Conservation (phyloP, 2,888 invertebrate species). For the Copidosoma aretas region DNA sequence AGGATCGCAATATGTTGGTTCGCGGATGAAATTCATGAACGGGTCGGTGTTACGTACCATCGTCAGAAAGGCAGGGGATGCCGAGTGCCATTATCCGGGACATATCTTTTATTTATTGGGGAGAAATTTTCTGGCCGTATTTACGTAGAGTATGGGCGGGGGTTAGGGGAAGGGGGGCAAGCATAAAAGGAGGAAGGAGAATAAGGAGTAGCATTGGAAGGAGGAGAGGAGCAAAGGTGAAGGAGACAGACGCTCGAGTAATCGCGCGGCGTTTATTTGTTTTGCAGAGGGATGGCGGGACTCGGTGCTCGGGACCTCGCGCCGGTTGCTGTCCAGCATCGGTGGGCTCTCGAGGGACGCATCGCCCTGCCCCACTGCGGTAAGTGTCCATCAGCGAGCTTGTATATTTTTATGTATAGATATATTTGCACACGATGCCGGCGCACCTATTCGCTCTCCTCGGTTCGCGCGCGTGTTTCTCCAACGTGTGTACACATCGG, state of each 20-base stretch:
- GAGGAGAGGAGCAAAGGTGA: not conserved
- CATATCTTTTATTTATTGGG: conserved; percentile 20
- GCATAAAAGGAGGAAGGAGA: not conserved
- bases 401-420: not conserved
- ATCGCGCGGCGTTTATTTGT: conserved; percentile 35
- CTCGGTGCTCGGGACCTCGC: conserved; percentile 60
- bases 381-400: conserved; percentile 45
- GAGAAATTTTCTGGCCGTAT: not conserved
- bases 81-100: not conserved
- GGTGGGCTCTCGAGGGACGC: conserved; percentile 61
- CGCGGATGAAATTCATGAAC: not conserved
- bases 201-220: not conserved
- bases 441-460: not conserved
- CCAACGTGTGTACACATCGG: not conserved
- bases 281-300: conserved; percentile 62
- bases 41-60: too few relatives aligned
- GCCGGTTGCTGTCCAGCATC: conserved; percentile 58
- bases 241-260: not conserved
- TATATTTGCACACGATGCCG: too few relatives aligned
- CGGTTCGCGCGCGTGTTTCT: not conserved
- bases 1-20: not conserved
- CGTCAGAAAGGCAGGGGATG: not conserved
- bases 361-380: conserved; percentile 55
- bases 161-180: not conserved
- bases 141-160: not conserved